Evolutionary conservation across 2,888 invertebrate species (phyloP).

Genomic region (Teleiodes luculella): DNA sequence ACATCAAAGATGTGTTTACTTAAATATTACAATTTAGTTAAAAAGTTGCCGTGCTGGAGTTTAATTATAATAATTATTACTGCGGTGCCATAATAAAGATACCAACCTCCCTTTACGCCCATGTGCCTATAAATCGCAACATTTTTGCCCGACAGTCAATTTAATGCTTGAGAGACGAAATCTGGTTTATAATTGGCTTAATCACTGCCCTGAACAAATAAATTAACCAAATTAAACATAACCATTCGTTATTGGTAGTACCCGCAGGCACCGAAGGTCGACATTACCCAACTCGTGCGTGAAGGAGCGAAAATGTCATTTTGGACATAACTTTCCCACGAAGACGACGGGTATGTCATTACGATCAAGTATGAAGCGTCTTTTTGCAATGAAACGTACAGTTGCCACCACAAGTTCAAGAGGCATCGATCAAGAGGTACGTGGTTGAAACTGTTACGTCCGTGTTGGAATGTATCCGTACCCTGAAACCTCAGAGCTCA

Average conservation of each 20-base stretch:
- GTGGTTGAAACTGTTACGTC: conserved; percentile 1
- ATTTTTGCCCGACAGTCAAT: background rate
- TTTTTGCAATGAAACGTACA: conserved; percentile 49
- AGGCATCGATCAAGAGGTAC: conserved; percentile 13
- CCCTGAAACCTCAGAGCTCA: conserved; percentile 8
- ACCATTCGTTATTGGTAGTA: background rate
- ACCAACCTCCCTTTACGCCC: background rate
- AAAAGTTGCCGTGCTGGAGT: background rate
- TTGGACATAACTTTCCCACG: conserved; percentile 72
- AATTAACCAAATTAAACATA: conserved; percentile 10
- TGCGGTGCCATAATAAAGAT: background rate
- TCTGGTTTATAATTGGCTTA: conserved; percentile 16
- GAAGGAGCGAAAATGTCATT: conserved; percentile 65
- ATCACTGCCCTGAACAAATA: conserved; percentile 5
- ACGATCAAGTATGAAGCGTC: conserved; percentile 35
- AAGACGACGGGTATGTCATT: conserved; percentile 52
- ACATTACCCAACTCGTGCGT: conserved; percentile 25
- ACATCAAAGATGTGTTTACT: too few species aligned
- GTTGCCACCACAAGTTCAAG: conserved; percentile 18
- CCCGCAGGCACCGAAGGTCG: conserved; percentile 2
- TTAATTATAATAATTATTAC: background rate
- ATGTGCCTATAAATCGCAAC: conserved; percentile 3
- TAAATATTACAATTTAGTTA: too few species aligned
- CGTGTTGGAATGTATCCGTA: conserved; percentile 1
- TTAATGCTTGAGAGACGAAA: background rate